Conservation (phyloP, 2,797 vertebrate species). For the Crypturellus tataupa region DNA sequence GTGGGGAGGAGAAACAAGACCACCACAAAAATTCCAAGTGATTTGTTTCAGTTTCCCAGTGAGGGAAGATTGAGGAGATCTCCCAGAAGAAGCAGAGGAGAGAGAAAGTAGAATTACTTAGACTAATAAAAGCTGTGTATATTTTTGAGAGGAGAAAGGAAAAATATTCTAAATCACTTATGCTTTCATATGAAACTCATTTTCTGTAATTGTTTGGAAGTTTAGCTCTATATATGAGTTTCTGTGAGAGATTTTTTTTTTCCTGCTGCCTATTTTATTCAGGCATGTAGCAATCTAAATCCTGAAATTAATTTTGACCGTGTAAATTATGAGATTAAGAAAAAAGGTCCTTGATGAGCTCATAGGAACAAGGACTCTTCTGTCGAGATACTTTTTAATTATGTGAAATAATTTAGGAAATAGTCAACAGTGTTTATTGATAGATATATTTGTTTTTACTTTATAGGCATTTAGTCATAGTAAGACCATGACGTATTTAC, state of each 20-base stretch:
- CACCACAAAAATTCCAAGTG: neutral
- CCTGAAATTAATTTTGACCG: constrained; percentile 28
- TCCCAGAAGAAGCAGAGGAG: neutral
- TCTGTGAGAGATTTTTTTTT: neutral
- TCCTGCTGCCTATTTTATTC: neutral
- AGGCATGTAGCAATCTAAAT: neutral
- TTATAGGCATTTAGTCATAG: constrained; percentile 65
- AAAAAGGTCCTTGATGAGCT: neutral
- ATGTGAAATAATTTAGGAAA: neutral
- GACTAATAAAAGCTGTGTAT: neutral
- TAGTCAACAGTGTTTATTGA: neutral
- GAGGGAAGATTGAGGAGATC: neutral
- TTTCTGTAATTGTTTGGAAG: neutral
- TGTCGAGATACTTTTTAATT: neutral
- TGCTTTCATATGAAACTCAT: neutral
- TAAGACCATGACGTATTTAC: constrained; percentile 38
- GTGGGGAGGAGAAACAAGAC: neutral
- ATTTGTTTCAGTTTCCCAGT: neutral
- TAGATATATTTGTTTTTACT: constrained; percentile 63
- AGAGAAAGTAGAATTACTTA: neutral
- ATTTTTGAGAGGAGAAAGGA: neutral
- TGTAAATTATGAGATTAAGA: constrained; percentile 18
- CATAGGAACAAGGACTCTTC: neutral
- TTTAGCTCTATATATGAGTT: neutral
- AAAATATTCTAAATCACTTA: neutral